Conservation (phyloP, 2,888 invertebrate genomes). For the Synanthedon tipuliformis region DNA sequence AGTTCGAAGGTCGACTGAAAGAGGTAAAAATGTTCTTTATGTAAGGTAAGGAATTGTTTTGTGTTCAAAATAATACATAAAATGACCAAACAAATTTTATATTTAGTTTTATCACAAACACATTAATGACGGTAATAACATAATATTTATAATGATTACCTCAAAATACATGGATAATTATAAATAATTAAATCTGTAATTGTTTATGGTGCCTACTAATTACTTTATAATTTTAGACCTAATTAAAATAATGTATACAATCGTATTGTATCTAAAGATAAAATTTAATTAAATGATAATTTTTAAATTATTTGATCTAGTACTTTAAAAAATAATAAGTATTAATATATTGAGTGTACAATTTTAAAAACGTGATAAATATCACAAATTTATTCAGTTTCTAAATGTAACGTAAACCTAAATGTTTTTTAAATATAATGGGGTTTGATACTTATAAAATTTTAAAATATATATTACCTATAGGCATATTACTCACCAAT, state of each 20-base stretch:
- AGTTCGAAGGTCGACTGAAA: too few species aligned
- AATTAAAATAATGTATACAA: not conserved
- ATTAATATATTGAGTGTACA: not conserved
- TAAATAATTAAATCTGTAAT: not conserved
- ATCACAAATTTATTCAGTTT: too few species aligned
- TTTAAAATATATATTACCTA: too few species aligned
- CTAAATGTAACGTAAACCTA: too few species aligned
- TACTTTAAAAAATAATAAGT: constrained; percentile 17
- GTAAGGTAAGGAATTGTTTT: too few species aligned
- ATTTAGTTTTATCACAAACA: constrained; percentile 62
- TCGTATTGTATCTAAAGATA: not conserved
- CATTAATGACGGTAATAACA: constrained; percentile 33
- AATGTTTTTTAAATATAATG: too few species aligned
- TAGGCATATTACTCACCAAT: too few species aligned
- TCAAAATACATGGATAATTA: constrained; percentile 27
- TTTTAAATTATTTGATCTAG: constrained; percentile 57
- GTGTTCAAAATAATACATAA: not conserved
- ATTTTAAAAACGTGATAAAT: too few species aligned
- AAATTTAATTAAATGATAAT: constrained; percentile 1
- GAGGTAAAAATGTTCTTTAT: too few species aligned
- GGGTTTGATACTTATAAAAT: too few species aligned
- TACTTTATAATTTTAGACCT: not conserved
- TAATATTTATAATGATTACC: constrained; percentile 29
- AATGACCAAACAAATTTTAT: constrained; percentile 43
- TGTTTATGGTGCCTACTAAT: too few species aligned